Evolutionary conservation across 2,113 vertebrate genomes (phyloP).

Genomic region (Corythornis vintsioides): DNA sequence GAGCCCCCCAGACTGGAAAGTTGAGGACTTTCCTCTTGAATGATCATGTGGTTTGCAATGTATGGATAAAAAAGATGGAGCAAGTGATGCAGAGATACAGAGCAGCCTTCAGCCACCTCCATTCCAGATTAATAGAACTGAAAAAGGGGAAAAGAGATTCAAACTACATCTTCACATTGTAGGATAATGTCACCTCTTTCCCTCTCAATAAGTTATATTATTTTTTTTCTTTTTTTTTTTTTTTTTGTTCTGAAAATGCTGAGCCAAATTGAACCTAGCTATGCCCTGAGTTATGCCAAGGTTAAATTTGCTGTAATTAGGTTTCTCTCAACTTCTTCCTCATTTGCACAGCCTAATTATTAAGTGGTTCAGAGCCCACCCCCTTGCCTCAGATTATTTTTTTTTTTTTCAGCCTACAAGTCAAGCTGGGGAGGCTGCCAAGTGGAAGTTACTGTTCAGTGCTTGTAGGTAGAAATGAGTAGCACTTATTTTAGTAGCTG

Average conservation of each 20-base stretch:
- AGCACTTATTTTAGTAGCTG: background rate
- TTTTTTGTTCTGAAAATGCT: background rate
- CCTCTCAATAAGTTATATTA: background rate
- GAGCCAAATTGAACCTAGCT: background rate
- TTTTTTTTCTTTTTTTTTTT: background rate
- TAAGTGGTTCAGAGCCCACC: background rate
- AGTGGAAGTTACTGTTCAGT: background rate
- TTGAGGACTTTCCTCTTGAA: background rate
- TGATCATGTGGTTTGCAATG: background rate
- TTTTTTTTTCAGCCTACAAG: background rate
- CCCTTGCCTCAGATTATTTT: background rate
- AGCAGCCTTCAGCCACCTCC: background rate
- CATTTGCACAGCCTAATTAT: background rate
- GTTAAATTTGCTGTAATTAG: background rate
- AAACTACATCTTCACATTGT: background rate
- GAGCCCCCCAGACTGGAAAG: background rate
- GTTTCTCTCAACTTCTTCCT: background rate
- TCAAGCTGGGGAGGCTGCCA: background rate
- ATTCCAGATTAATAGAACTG: background rate
- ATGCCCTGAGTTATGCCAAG: background rate
- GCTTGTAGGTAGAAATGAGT: background rate
- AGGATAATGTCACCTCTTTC: background rate
- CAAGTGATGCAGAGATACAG: background rate
- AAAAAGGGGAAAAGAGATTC: background rate
- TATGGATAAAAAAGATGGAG: background rate